Evolutionary conservation across 2,113 vertebrate species (phyloP).

Genomic region (Poeciliopsis turrubarensis): DNA sequence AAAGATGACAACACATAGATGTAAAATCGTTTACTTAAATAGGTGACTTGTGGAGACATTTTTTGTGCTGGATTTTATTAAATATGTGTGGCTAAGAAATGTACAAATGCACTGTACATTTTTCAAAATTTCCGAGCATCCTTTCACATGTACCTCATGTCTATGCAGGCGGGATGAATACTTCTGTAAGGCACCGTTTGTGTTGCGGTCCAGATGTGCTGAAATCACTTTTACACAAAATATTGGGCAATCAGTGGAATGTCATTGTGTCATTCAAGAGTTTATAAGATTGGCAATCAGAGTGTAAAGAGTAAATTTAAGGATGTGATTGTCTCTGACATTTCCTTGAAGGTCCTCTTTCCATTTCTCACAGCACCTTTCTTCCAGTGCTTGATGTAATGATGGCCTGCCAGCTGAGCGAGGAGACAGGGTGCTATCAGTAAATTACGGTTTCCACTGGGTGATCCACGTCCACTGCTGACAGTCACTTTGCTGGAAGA

Average conservation of each 20-base stretch:
- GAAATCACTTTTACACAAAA: conserved; percentile 48
- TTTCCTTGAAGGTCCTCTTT: conserved; percentile 62
- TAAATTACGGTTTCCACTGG: conserved; percentile 59
- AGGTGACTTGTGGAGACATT: neutral
- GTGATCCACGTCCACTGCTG: conserved; percentile 54
- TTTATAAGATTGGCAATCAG: conserved; percentile 32
- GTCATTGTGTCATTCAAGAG: conserved; percentile 46
- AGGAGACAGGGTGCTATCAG: conserved; percentile 57
- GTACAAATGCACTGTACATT: too few species aligned
- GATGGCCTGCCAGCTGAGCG: conserved; percentile 52
- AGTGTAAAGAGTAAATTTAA: conserved; percentile 49
- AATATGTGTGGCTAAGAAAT: neutral
- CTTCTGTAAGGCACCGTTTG: neutral
- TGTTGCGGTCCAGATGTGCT: conserved; percentile 1
- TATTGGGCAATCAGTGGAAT: conserved; percentile 20
- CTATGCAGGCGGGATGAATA: neutral
- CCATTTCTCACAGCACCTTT: conserved; percentile 36
- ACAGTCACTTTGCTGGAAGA: conserved; percentile 54
- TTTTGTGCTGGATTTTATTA: too few species aligned
- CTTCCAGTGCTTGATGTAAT: conserved; percentile 52
- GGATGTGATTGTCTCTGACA: conserved; percentile 64
- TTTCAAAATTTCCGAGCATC: neutral
- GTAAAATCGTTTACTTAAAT: neutral
- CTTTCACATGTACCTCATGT: neutral
- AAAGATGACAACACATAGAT: neutral